These are phyloP conservation scores for Parambassis ranga DNA, from an alignment of 2,797 vertebrate genomes.

Conservation along the genomic window DNA sequence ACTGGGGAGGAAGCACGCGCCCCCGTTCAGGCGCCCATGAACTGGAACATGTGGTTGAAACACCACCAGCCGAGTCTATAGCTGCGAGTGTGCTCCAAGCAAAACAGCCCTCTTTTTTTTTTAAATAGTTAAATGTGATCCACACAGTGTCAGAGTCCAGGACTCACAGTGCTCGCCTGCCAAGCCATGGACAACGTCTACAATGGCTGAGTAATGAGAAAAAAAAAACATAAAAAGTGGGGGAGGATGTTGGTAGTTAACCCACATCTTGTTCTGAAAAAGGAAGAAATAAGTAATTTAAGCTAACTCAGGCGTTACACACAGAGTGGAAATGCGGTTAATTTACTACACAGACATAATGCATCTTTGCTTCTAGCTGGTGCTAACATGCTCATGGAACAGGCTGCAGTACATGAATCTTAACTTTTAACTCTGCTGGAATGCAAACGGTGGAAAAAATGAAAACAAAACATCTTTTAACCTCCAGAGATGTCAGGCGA, in stretches of 20 bases:
- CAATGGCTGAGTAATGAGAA: slow-evolving; percentile 64
- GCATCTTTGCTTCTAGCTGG: slow-evolving; percentile 17
- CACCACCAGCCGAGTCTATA: slow-evolving; percentile 54
- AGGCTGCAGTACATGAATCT: slow-evolving; percentile 16
- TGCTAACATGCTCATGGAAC: slow-evolving; percentile 16
- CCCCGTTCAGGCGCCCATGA: slow-evolving; percentile 61
- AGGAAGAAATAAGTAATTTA: slow-evolving; percentile 60
- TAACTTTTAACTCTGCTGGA: slow-evolving; percentile 13
- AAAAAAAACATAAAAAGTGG: slow-evolving; percentile 36
- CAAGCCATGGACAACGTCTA: slow-evolving; percentile 59
- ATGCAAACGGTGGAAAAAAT: slow-evolving; percentile 37
- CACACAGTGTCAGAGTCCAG: slow-evolving; percentile 59
- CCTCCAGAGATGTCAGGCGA: slow-evolving; percentile 45
- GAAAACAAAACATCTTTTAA: slow-evolving; percentile 45
- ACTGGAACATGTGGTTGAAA: slow-evolving; percentile 71
- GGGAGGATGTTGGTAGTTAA: slow-evolving; percentile 58
- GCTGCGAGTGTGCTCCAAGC: slow-evolving; percentile 57
- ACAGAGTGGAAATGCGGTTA: slow-evolving; percentile 46
- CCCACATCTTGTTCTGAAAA: slow-evolving; percentile 46
- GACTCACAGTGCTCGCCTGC: slow-evolving; percentile 46
- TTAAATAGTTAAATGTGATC: slow-evolving; percentile 70
- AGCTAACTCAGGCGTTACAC: slow-evolving; percentile 50
- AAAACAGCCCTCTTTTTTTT: slow-evolving; percentile 57
- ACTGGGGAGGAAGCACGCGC: slow-evolving; percentile 65
- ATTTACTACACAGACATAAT: slow-evolving; percentile 39